Conservation (phyloP, 2,113 vertebrate genomes). For the Scomber scombrus region DNA sequence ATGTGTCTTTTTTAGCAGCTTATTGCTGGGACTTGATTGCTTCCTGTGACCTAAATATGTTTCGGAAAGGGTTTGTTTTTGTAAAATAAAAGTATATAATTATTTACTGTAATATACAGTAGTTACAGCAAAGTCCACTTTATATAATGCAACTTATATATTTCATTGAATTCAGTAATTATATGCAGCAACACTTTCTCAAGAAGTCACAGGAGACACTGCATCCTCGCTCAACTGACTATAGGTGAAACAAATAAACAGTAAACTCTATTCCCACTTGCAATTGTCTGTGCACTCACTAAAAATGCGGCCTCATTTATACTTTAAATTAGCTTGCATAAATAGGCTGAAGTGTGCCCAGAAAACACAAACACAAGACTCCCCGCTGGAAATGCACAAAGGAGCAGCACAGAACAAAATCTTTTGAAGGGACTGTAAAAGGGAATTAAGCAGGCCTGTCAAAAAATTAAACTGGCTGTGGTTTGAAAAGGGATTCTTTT, state of each 20-base stretch:
- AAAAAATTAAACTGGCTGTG: constrained; percentile 77
- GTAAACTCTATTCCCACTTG: constrained; percentile 63
- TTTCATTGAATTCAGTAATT: constrained; percentile 53
- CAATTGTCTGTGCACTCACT: constrained; percentile 58
- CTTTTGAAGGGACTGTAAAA: constrained; percentile 79
- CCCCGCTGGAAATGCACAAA: constrained; percentile 73
- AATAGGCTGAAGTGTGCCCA: constrained; percentile 71
- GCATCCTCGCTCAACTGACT: constrained; percentile 47
- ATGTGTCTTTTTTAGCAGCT: background rate
- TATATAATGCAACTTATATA: constrained; percentile 19
- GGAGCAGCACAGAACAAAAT: constrained; percentile 66
- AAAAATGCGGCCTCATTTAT: constrained; percentile 69
- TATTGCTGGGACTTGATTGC: background rate
- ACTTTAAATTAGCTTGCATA: constrained; percentile 76
- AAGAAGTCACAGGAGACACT: constrained; percentile 35
- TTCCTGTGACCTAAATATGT: background rate
- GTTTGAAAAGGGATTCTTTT: constrained; percentile 73
- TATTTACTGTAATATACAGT: constrained; percentile 13
- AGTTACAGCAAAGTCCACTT: constrained; percentile 9
- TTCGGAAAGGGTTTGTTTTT: background rate
- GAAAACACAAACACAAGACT: constrained; percentile 72
- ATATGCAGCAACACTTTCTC: constrained; percentile 32
- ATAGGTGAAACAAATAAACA: constrained; percentile 70
- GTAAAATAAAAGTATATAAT: background rate
- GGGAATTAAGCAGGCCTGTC: constrained; percentile 79